phyloP scores from a whole-genome alignment of 2,888 invertebrate genomes.

The Platycnemis pennipes region DNA sequence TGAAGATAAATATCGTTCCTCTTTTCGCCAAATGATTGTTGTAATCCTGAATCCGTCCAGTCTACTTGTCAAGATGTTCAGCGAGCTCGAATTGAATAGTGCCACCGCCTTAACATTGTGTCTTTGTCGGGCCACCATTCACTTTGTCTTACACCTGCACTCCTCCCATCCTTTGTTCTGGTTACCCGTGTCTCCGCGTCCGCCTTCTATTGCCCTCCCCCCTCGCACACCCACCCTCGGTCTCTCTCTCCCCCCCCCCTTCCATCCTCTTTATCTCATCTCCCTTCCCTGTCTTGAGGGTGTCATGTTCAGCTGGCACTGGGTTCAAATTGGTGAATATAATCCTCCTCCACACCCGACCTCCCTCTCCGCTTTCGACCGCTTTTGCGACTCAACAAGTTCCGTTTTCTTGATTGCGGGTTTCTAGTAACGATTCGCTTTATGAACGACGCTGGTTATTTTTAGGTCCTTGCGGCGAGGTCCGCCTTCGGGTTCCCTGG shows the following conservation, averaged over 20 bases:
- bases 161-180: neutral
- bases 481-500: neutral
- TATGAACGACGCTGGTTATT: neutral
- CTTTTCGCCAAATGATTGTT: neutral
- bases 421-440: conserved; percentile 28
- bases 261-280: neutral
- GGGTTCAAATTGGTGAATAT: conserved; percentile 4
- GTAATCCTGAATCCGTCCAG: no score
- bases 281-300: neutral
- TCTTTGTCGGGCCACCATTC: neutral
- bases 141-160: neutral
- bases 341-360: neutral
- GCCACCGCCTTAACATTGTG: neutral
- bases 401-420: conserved; percentile 49
- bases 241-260: neutral
- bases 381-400: conserved; percentile 59
- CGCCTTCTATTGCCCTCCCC: neutral
- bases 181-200: neutral
- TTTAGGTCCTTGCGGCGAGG: neutral
- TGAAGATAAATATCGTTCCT: no score
- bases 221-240: neutral
- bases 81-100: neutral
- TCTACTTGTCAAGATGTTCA: no score
- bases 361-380: neutral
- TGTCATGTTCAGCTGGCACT: neutral